A percentile compares a stretch with the other conserved stretches of the same genome.
Conservation (phyloP, 2,797 vertebrate species). For the Artibeus lituratus region DNA sequence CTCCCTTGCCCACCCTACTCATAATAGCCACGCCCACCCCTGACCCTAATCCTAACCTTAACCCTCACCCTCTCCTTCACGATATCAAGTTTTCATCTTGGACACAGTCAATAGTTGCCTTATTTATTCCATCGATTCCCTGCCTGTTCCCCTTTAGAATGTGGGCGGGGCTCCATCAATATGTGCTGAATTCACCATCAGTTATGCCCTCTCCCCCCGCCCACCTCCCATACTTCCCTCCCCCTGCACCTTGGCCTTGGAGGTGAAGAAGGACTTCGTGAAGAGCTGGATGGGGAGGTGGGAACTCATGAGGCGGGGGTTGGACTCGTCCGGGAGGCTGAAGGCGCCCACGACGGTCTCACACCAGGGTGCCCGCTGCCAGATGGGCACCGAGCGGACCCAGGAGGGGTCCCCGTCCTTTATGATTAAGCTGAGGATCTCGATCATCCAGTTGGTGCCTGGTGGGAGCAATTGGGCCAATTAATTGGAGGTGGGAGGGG, state of each 20-base stretch:
- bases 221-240: neutral
- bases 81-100: neutral
- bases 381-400: constrained; percentile 86
- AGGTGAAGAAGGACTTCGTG: constrained; percentile 82
- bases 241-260: constrained; percentile 87
- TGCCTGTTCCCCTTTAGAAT: neutral
- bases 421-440: constrained; percentile 82
- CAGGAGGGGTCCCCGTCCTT: constrained; percentile 86
- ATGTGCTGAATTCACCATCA: neutral
- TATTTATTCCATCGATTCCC: neutral
- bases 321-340: constrained; percentile 73
- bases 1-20: neutral
- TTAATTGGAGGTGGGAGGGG: fast-evolving
- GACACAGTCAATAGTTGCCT: too few species aligned
- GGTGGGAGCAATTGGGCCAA: neutral
- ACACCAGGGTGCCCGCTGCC: constrained; percentile 90
- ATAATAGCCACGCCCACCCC: neutral
- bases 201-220: neutral
- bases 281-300: constrained; percentile 87
- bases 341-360: constrained; percentile 80
- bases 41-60: too few species aligned
- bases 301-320: constrained; percentile 86
- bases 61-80: too few species aligned
- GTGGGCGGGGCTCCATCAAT: neutral
- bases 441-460: constrained; percentile 83